Evolutionary conservation across 1,140 invertebrate species (phyloP).

Genomic region (Plectrocnemia conspersa): DNA sequence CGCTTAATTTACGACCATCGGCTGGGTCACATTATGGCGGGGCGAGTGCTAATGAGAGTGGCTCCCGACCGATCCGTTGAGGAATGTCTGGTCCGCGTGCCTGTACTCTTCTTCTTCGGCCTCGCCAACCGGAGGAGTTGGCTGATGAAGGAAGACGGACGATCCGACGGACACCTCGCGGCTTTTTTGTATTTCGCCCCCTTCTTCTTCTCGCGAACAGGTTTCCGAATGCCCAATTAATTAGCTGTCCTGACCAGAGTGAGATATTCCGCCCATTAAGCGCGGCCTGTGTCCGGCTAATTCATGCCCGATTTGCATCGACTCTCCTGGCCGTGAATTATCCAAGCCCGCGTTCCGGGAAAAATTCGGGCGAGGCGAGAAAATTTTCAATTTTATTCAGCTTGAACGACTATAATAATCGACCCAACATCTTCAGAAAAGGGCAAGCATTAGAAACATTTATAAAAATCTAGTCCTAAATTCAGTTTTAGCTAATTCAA

Average conservation of each 20-base stretch:
- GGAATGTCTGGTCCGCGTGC: conserved; percentile 24
- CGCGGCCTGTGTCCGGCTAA: not conserved
- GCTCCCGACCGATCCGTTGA: conserved; percentile 24
- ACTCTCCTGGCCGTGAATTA: conserved; percentile 5
- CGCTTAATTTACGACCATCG: conserved; percentile 34
- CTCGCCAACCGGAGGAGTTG: not conserved
- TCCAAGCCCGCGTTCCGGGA: conserved; percentile 2
- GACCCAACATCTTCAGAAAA: too few species aligned
- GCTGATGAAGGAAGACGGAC: conserved; percentile 17
- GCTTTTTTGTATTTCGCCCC: too few species aligned
- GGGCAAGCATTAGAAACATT: too few species aligned
- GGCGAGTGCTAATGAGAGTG: conserved; percentile 30
- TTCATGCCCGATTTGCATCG: not conserved
- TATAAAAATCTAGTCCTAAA: too few species aligned
- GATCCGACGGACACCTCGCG: conserved; percentile 22
- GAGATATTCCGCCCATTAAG: not conserved
- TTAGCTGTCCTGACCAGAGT: conserved; percentile 7
- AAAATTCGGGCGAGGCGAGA: too few species aligned
- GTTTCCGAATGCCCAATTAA: conserved; percentile 14
- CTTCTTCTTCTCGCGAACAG: conserved; percentile 1
- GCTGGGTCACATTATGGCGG: conserved; percentile 34
- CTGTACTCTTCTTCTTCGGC: conserved; percentile 20
- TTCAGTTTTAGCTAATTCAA: too few species aligned
- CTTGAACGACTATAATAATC: too few species aligned
- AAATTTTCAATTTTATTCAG: too few species aligned